Base-by-base conservation (phyloP, 64 coral and sea anemone species). In the Acropora tenuis region DNA sequence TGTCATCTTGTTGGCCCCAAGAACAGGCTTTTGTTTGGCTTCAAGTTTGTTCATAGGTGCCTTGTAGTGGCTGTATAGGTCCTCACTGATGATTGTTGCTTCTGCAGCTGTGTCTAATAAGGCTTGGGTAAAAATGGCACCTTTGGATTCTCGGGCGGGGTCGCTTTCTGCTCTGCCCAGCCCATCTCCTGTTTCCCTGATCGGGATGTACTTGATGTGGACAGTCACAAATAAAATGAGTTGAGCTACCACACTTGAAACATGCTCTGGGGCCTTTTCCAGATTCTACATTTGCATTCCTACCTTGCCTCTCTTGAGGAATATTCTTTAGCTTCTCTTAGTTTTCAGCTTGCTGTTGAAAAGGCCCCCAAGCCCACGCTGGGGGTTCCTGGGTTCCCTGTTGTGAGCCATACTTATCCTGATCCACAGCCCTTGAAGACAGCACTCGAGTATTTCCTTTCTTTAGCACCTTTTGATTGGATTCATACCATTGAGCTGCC, bases 1-100 rank as follows among this genome's bases (percentile, higher is more conserved):
- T 17, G 75, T 74, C 77, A 50, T 66, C n/a, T 87, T 92, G 18
- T 63, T 92, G 55, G 42, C 83, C 59, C 52, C 82, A 16, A 92
- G 20, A 4, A 59, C 20, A 61, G 82, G 13, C 43, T 66, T 58
- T 69, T 6, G 55, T 66, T 40, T 18, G 12, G 55, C 7, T 69
- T 66, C 5, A 65, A 66, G 20, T 41, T 46, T 59, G 43, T 5
- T 84, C 8, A 16, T 65, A 44, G 8, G 50, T 17, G 48, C 5
- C 60, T 63, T 84, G 16, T 6, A 13, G 48, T 40, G 48, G 53
- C 66, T 86, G 53, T 86, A 86, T 11, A 92, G 50, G 19, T 63
- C 72, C 11, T 75, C 48, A 86, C 73, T 55, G 6, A 65, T 92
- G 19, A 92, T 57, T 67, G 58, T 69, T 46, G 76, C 90, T 66